Evolutionary conservation across 2,797 vertebrate species (phyloP), one percentile per base, ranked within the genome.

Genomic region (Alauda arvensis): DNA sequence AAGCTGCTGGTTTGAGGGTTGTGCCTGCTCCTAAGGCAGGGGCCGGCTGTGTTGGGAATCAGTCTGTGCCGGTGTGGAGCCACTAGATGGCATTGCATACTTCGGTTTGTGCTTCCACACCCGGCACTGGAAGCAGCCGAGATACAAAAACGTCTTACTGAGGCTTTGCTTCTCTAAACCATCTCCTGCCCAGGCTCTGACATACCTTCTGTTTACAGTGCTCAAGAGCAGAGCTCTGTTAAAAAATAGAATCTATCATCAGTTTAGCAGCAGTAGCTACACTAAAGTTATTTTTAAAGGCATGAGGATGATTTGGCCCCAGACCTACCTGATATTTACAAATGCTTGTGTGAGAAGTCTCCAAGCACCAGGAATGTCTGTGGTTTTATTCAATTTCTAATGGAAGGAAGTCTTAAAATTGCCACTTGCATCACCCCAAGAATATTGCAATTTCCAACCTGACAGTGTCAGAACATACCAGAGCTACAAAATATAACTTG

Each of bases 51-150:
- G 29, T 7, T 39, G 34, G 51, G 28, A 40, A 10, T 42, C 37
- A 2, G 43, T n/a, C 39, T 84, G 56, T 94, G 43, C 51, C 37
- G 8, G 14, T 53, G 21, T 87, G 0, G 19, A 26, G 26, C 95
- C 97, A 92, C 95, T 92, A 96, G 97, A 71, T 96, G 97, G 97
- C 91, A 65, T 31, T 85, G 91, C 87, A 77, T 59, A 9, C 89
- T 63, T 60, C 5, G 6, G 2, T 60, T 93, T 89, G 43, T 81
- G 46, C 40, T 46, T 62, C 49, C 55, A 39, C 16, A 46, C 18
- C 1, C 2, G 18, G 11, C 24, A 0, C 42, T 18, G 14, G 63
- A n/a, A 18, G 29, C 43, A 23, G 46, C n/a, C 1, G 2, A 46
- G 24, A 17, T 43, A 18, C 5, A 10, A 23, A 37, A 39, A 4